Evolutionary conservation across 2,888 invertebrate genomes (phyloP).

Genomic region (Habroteleia sp.): DNA sequence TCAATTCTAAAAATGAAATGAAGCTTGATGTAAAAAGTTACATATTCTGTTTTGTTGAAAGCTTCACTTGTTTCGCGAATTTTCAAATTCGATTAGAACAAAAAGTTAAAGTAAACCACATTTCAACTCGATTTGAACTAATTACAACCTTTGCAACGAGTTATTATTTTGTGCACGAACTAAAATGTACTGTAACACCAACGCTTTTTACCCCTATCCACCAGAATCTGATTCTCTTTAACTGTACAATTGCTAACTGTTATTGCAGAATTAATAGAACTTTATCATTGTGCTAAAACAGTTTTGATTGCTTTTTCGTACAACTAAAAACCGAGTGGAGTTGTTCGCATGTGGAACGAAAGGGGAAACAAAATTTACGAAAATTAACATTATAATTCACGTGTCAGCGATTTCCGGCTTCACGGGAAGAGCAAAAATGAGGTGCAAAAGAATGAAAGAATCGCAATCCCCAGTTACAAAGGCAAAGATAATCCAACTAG

Average conservation of each 20-base stretch:
- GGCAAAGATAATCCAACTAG: constrained; percentile 25
- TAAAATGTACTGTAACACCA: neutral
- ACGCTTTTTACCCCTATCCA: neutral
- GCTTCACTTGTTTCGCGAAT: neutral
- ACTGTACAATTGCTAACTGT: constrained; percentile 8
- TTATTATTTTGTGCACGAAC: constrained; percentile 20
- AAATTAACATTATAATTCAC: constrained; percentile 45
- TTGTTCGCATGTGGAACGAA: neutral
- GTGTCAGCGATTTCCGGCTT: constrained; percentile 25
- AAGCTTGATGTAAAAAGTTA: no score
- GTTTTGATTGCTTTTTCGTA: constrained; percentile 1
- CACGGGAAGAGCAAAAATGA: constrained; percentile 8
- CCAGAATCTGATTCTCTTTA: constrained; percentile 12
- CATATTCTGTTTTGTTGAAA: no score
- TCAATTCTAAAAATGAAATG: no score
- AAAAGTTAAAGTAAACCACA: constrained; percentile 9
- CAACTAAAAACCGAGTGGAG: neutral
- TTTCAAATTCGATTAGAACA: constrained; percentile 18
- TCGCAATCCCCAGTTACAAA: constrained; percentile 7
- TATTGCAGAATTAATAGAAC: constrained; percentile 22
- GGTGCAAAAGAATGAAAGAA: constrained; percentile 13
- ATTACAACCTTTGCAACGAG: constrained; percentile 13
- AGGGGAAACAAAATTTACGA: constrained; percentile 2
- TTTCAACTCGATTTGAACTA: constrained; percentile 20
- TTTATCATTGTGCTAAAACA: constrained; percentile 11